Base-by-base conservation (phyloP, 2,888 invertebrate species). In the Drosophila vallismaia region DNA sequence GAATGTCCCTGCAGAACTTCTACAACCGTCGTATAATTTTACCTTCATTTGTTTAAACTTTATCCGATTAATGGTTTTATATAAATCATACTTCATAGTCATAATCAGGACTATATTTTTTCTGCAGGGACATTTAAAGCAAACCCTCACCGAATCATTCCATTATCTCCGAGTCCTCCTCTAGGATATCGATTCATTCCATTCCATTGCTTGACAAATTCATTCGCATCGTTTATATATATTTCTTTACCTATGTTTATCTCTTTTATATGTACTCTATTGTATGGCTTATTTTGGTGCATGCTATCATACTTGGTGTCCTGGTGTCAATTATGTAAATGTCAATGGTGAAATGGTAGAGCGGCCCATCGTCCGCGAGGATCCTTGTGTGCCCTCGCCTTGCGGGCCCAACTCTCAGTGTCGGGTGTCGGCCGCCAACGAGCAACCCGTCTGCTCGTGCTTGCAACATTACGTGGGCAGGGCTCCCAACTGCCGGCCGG, bases 371-470 rank as follows among this genome's bases (percentile, higher is more conserved):
- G 71, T 81, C 74, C 86, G 79, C 68, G 86, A 89, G 77, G 95
- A 96, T 91, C 96, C 96, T 52, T 97, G 97, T 89, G 91, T 94
- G 71, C 96, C 97, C 45, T 95, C 96, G 67, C 96, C 97, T 3
- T 97, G 97, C 90, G 97, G 97, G 57, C 94, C 95, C 24, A 95
- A 96, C 91, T 96, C 97, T 29, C 95, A 96, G 91, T 97, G 97
- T 92, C 94, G 95, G 78, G 93, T 94, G 54, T 93, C 95, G 72
- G 76, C 80, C 40, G 75, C 81, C 63, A 95, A 95, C 75, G 94
- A 94, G 84, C 95, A 94, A 76, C 94, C 96, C 24, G 95, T 95
- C 45, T 97, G 97, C 90, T 96, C 96, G 67, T 97, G 97, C 90
- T 92, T 95, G 81, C 93, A 94, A 50, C 95, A 95, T 88, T 97